phyloP scores from a whole-genome alignment of 2,888 invertebrate species.

The Ypsolopha sequella region DNA sequence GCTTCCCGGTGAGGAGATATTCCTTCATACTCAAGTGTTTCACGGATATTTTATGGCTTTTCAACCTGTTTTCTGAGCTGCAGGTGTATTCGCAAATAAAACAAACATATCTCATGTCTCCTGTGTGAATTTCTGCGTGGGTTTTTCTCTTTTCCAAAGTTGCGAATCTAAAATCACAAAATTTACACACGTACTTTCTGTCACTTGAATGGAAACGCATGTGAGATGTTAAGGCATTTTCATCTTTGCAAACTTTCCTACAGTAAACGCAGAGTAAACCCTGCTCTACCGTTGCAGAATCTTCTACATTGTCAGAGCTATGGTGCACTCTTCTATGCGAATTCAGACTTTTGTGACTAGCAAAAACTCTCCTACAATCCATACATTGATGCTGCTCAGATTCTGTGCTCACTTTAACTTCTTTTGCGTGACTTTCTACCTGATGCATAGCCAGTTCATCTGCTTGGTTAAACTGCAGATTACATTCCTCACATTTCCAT shows the following conservation, averaged over 20 bases:
- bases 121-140: slow-evolving; percentile 53
- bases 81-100: slow-evolving; percentile 62
- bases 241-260: slow-evolving; percentile 53
- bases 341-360: slow-evolving; percentile 48
- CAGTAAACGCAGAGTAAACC: slow-evolving; percentile 58
- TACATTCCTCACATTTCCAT: slow-evolving; percentile 65
- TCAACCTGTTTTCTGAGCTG: slow-evolving; percentile 50
- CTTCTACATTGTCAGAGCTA: slow-evolving; percentile 30
- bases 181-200: slow-evolving; percentile 55
- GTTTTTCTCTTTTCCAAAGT: slow-evolving; percentile 48
- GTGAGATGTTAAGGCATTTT: slow-evolving; percentile 44
- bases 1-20: slow-evolving; percentile 42
- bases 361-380: slow-evolving; percentile 52
- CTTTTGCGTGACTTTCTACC: slow-evolving; percentile 41
- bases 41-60: slow-evolving; percentile 44
- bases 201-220: slow-evolving; percentile 54
- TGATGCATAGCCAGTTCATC: slow-evolving; percentile 56
- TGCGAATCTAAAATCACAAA: slow-evolving; percentile 57
- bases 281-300: slow-evolving; percentile 20
- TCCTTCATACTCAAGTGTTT: slow-evolving; percentile 57
- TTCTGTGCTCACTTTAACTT: slow-evolving; percentile 29
- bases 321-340: slow-evolving; percentile 54
- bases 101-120: slow-evolving; percentile 60
- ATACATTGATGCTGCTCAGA: slow-evolving; percentile 43
- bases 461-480: slow-evolving; percentile 50